A percentile compares a stretch with the other conserved stretches of the same genome.
phyloP scores from a whole-genome alignment of 2,888 invertebrate species.

The Margaritifera margaritifera region DNA sequence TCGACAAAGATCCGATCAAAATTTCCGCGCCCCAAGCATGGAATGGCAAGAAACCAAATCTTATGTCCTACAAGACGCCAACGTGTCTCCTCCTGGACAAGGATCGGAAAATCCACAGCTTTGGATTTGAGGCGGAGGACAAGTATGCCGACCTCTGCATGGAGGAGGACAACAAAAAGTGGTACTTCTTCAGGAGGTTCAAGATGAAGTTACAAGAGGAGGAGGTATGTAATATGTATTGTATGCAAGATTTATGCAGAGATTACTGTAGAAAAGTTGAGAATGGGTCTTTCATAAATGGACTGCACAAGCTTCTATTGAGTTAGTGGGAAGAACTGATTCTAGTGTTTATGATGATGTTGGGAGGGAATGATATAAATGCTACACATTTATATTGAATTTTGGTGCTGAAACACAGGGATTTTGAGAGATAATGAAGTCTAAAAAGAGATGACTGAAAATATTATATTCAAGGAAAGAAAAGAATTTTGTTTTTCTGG shows the following conservation, averaged over 20 bases:
- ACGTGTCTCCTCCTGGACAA: constrained; percentile 23
- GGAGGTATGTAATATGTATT: constrained; percentile 10
- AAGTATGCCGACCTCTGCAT: constrained; percentile 18
- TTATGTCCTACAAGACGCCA: constrained; percentile 27
- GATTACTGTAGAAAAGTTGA: too few relatives aligned
- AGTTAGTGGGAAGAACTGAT: too few relatives aligned
- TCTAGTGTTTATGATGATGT: too few relatives aligned
- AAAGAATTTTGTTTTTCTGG: too few relatives aligned
- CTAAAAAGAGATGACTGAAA: too few relatives aligned
- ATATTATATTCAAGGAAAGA: too few relatives aligned
- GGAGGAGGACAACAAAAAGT: constrained; percentile 13
- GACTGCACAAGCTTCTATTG: too few relatives aligned
- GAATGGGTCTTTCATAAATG: too few relatives aligned
- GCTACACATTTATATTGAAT: too few relatives aligned
- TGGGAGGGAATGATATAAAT: too few relatives aligned
- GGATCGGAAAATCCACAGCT: constrained; percentile 12
- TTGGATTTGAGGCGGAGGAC: constrained; percentile 30
- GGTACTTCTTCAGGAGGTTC: constrained; percentile 22
- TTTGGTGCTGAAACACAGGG: too few relatives aligned
- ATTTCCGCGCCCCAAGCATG: constrained; percentile 13
- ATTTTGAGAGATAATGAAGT: too few relatives aligned
- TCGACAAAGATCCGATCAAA: constrained; percentile 6
- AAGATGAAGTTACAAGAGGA: constrained; percentile 26
- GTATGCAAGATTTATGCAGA: neutral
- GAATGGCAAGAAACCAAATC: constrained; percentile 12